Evolutionary conservation across 23 tunicate species (phyloP).

Genomic region (Trididemnum clinides): DNA sequence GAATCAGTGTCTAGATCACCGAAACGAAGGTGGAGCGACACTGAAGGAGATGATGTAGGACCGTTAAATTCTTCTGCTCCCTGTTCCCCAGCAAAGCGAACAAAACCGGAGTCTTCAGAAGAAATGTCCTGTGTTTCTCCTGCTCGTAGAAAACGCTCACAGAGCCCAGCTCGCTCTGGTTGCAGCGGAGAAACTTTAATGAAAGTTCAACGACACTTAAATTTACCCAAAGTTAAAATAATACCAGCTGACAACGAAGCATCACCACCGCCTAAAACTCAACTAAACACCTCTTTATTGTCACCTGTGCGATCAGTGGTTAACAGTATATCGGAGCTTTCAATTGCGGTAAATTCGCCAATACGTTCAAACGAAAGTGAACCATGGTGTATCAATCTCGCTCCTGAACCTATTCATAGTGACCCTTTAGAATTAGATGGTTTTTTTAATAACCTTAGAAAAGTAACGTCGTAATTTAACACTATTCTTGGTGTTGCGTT

Average conservation of each 20-base stretch:
- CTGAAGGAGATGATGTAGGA: slow-evolving; percentile 28
- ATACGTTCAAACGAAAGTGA: slow-evolving; percentile 32
- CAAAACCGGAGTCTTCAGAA: not conserved
- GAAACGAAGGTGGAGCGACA: slow-evolving; percentile 55
- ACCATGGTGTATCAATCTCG: slow-evolving; percentile 64
- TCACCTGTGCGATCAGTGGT: slow-evolving; percentile 78
- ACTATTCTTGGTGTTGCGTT: not conserved
- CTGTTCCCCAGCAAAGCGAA: slow-evolving; percentile 59
- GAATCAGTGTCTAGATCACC: slow-evolving; percentile 42
- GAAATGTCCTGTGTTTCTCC: not conserved
- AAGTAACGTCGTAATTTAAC: slow-evolving; percentile 39
- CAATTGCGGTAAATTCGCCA: slow-evolving; percentile 30
- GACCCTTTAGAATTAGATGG: slow-evolving; percentile 84
- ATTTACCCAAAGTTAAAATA: slow-evolving; percentile 24
- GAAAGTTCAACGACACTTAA: not conserved
- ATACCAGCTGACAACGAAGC: not conserved
- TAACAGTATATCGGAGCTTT: slow-evolving; percentile 85
- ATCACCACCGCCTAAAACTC: not conserved
- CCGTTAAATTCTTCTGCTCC: not conserved
- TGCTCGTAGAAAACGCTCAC: not conserved
- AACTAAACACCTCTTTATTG: not conserved
- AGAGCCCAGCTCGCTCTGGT: slow-evolving; percentile 15
- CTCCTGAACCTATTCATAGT: slow-evolving; percentile 24
- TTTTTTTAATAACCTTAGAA: slow-evolving; percentile 76
- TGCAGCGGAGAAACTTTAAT: not conserved